phyloP scores from a whole-genome alignment of 2,888 invertebrate genomes.

The Pandemis cinnamomeana region DNA sequence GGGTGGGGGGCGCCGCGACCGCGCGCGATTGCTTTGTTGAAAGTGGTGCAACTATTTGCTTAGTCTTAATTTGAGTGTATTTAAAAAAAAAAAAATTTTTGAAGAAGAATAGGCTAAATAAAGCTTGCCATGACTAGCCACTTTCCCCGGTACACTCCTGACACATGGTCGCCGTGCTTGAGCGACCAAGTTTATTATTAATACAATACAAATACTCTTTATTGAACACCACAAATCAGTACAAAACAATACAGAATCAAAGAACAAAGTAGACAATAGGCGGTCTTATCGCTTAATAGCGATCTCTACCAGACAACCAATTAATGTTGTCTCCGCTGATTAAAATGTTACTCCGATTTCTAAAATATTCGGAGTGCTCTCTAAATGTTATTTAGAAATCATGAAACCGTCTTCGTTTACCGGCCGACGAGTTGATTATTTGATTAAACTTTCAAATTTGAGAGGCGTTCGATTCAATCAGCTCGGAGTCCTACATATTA shows the following conservation, averaged over 20 bases:
- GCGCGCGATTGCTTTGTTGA: not conserved
- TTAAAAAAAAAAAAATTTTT: no score
- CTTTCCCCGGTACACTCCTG: not conserved
- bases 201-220: no score
- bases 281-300: no score
- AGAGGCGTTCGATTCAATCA: not conserved
- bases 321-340: no score
- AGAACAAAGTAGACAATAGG: no score
- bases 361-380: not conserved
- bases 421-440: slow-evolving; percentile 1
- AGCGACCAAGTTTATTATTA: not conserved
- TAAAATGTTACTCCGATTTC: not conserved
- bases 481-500: slow-evolving; percentile 11
- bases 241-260: no score
- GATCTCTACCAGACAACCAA: no score
- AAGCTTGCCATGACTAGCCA: not conserved
- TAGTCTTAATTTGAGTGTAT: not conserved
- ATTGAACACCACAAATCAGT: no score
- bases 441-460: slow-evolving; percentile 22
- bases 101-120: not conserved
- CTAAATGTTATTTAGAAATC: not conserved
- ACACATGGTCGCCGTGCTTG: not conserved
- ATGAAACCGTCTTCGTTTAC: slow-evolving; percentile 2
- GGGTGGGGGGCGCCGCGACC: not conserved
- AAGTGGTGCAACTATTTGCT: not conserved